Evolutionary conservation across 2,888 invertebrate species (phyloP), one percentile per base, ranked within the genome.

Genomic region (Drosophila meridiana): DNA sequence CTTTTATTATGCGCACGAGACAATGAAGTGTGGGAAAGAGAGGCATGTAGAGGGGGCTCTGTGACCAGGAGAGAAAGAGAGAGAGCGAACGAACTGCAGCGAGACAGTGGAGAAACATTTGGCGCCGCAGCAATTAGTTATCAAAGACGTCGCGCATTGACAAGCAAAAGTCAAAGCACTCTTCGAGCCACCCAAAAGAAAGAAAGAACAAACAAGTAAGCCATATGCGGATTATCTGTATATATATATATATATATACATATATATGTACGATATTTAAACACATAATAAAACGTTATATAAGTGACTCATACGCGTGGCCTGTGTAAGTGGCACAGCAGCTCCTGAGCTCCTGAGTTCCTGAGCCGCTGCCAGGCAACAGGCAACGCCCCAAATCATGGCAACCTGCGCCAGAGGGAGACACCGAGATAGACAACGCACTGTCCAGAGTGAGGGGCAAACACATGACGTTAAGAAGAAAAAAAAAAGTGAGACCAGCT

Each of bases 141-240:
- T 87, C 87, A 86, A 88, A 83, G 87, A 83, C 87, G 83, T 83
- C 89, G 90, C 82, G 71, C 90, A 80, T 88, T 87, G 90, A 87
- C 90, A 87, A 83, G 80, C 90, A 80, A 76, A 88, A 90, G 90
- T 87, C 87, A 90, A 88, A 88, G 90, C 89, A 90, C 87, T 78
- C 59, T 76, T 82, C 75, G 82, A 78, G 66, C 76, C 88, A 85
- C 85, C 86, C 82, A 87, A 78, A 89, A 67, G 53, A 57, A 47
- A 38, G 36, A 48, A 58, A 2, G 40, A 34, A 59, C 53, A 36
- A 34, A 59, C 53, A 58, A 26, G 36, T 63, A 73, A 70, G 77
- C 77, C 71, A 77, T 78, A 83, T 66, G 68, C 63, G 74, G 64
- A 71, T 69, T 64, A 62, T 62, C 68, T 47, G 76, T n/a, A 47